Percentiles rank a stretch among this genome's conserved stretches.
Evolutionary conservation across 2,888 invertebrate species (phyloP).

Genomic region (Isoperla grammatica): DNA sequence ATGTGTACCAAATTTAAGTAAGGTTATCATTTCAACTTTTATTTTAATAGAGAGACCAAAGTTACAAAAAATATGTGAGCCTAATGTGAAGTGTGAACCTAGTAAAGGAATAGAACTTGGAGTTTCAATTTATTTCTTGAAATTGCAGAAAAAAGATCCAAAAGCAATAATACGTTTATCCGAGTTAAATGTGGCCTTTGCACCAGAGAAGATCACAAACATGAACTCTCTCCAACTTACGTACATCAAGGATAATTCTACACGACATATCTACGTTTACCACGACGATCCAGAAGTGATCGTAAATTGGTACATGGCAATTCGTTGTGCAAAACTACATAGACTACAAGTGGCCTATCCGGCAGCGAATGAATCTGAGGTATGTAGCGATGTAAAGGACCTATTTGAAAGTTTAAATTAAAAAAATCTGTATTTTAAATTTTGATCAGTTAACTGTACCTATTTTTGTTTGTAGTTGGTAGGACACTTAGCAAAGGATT

Average conservation of each 20-base stretch:
- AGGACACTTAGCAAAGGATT: slow-evolving; percentile 70
- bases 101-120: no score
- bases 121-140: no score
- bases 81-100: no score
- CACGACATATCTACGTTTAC: slow-evolving; percentile 81
- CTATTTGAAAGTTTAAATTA: no score
- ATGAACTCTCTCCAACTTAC: slow-evolving; percentile 79
- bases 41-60: no score
- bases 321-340: slow-evolving; percentile 78
- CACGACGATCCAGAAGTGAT: slow-evolving; percentile 81
- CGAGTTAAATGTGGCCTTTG: slow-evolving; percentile 78
- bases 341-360: slow-evolving; percentile 80
- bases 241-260: slow-evolving; percentile 77
- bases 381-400: no score
- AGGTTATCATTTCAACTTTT: background rate
- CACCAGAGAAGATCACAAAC: slow-evolving; percentile 73
- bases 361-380: slow-evolving; percentile 62
- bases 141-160: slow-evolving; percentile 56
- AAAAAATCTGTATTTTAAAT: no score
- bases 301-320: slow-evolving; percentile 79
- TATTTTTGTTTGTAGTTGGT: slow-evolving; percentile 46
- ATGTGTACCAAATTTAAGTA: background rate
- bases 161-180: slow-evolving; percentile 76
- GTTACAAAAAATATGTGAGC: no score
- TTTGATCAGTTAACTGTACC: no score